Evolutionary conservation across 2,797 vertebrate species (phyloP), one percentile per base, ranked within the genome.

Genomic region (Neoniphon sammara): DNA sequence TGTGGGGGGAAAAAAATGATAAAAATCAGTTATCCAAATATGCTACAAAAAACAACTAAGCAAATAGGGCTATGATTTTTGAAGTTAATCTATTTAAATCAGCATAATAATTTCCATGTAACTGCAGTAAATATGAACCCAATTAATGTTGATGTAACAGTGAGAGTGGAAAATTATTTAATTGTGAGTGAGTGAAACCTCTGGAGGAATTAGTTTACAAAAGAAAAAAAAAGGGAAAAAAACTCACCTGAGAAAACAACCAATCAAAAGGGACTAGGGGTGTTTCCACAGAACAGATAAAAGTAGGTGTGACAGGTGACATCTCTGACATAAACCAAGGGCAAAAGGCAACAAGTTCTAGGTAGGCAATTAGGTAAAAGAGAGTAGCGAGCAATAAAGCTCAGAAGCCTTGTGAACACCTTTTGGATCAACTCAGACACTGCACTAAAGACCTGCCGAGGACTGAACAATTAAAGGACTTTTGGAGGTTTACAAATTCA

Each of bases 231-330:
- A 42, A 49, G 70, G 72, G 61, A 62, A 76, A 65, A 39, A 50
- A n/a, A 44, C 81, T 91, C 83, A 92, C 87, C 90, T 92, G 85
- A 78, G 55, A 78, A 80, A 82, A 56, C 82, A 89, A 70, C 93
- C 92, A 94, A 93, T 92, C 87, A 91, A 66, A 83, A 5, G 61
- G 85, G 80, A 66, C 73, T 67, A 81, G 82, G 88, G 94, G 94
- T 77, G 94, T 93, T 88, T 82, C 92, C 85, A 77, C 70, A 73
- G 72, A 73, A 89, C 78, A 91, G 85, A 95, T 94, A 94, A 93
- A 27, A 93, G 91, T 91, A 92, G 89, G 93, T 92, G 87, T 81
- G 86, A 90, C 92, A 93, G 87, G 90, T 93, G 93, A 91, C 89
- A 91, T 88, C 73, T 75, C 54, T 90, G 87, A 92, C 91, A 92